Percentiles rank a stretch among this genome's conserved stretches.
These are phyloP conservation scores for Eleginops maclovinus DNA, from an alignment of 2,113 vertebrate genomes.

Conservation along the genomic window DNA sequence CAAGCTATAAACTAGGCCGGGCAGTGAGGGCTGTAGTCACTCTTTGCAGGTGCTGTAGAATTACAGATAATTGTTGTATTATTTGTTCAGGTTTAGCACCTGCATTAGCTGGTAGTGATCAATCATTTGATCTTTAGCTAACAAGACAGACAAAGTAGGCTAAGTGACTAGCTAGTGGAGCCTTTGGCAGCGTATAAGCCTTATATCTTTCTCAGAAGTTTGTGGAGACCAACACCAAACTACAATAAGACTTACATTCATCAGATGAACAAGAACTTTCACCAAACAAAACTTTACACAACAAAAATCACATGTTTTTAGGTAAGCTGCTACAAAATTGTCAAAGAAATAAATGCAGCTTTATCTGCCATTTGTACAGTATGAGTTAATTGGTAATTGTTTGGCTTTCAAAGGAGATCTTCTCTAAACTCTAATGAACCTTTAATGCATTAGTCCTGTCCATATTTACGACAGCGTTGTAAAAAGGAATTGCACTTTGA, in stretches of 20 bases:
- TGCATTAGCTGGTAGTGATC: background rate
- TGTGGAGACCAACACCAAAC: too few relatives aligned
- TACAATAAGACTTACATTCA: too few relatives aligned
- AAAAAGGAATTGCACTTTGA: too few relatives aligned
- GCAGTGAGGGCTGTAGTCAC: background rate
- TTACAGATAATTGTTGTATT: background rate
- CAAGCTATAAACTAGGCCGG: background rate
- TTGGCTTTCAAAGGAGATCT: background rate
- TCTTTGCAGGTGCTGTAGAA: background rate
- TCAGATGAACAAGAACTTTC: too few relatives aligned
- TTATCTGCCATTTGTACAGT: background rate
- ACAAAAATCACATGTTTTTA: too few relatives aligned
- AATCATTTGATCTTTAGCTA: background rate
- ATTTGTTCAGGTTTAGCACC: background rate
- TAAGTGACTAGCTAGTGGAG: background rate
- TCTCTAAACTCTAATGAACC: background rate
- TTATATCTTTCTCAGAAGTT: too few relatives aligned
- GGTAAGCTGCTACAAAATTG: background rate
- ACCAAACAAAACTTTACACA: too few relatives aligned
- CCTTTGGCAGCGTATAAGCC: background rate
- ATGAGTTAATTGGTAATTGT: background rate
- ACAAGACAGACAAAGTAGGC: background rate
- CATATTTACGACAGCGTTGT: too few relatives aligned
- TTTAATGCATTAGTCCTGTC: slow-evolving; percentile 12
- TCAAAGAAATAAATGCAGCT: background rate